Evolutionary conservation across 2,797 vertebrate genomes (phyloP), one percentile per base, ranked within the genome.

Genomic region (Otus scops): DNA sequence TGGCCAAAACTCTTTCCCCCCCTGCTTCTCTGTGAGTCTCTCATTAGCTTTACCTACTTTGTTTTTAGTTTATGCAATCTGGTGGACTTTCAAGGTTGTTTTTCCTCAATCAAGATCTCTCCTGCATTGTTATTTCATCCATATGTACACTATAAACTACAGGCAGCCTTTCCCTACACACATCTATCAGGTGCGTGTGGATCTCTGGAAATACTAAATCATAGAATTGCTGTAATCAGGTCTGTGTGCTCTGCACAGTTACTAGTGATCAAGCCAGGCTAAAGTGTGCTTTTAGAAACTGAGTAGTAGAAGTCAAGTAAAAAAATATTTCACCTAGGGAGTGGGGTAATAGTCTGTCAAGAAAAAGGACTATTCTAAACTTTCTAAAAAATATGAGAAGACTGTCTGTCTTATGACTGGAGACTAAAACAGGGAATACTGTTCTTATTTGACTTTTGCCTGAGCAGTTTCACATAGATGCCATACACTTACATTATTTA

Each of bases 201-300:
- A 69, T 92, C 78, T 94, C 86, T 93, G 92, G 95, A 95, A 96
- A 87, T 81, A 89, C 87, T 92, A 89, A 89, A 90, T 89, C 54
- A 54, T 59, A 88, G 73, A 90, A 61, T 38, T 85, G 64, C 78
- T 69, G 32, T 95, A 76, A 96, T 88, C 69, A 78, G 82, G 70
- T 89, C 83, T 94, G 50, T 79, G 80, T 78, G 77, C 81, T 93
- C 85, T 67, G 65, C 73, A 65, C 57, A 79, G 50, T 60, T 36
- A 26, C 32, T 5, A 50, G 24, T 2, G 32, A 17, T 2, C 3
- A 36, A 89, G 67, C 56, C 14, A 39, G 78, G 23, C 28, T 80
- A 45, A 84, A 48, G 48, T 36, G 32, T 1, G 1, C 57, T 89
- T 96, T 86, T 85, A 82, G 87, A 75, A 64, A 48, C 27, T 15